Conservation (phyloP, 2,797 vertebrate species). For the Serranus cabrilla region DNA sequence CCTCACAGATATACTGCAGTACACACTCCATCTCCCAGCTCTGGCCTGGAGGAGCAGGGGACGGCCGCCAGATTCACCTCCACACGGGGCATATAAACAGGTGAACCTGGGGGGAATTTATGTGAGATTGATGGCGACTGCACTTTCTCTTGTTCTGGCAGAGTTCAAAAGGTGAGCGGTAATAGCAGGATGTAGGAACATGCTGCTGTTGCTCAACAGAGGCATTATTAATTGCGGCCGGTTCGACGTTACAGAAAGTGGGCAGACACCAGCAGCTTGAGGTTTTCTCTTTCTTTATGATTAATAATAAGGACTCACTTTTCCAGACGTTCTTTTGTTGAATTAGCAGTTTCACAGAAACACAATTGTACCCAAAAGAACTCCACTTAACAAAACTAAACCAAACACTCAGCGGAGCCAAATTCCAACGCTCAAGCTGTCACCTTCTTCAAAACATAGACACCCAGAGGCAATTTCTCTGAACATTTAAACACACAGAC, state of each 20-base stretch:
- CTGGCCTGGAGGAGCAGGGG: constrained; percentile 28
- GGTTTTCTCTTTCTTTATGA: constrained; percentile 40
- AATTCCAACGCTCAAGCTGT: constrained; percentile 53
- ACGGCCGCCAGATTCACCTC: constrained; percentile 54
- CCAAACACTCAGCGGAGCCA: constrained; percentile 23
- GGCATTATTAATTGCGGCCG: constrained; percentile 53
- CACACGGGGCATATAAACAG: constrained; percentile 70
- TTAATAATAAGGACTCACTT: constrained; percentile 20
- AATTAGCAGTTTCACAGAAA: constrained; percentile 37
- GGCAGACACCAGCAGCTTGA: not conserved
- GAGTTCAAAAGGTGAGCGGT: constrained; percentile 57
- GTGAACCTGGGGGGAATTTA: constrained; percentile 60
- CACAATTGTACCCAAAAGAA: constrained; percentile 13
- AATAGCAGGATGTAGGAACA: constrained; percentile 69
- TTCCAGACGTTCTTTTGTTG: constrained; percentile 28
- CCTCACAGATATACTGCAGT: constrained; percentile 65
- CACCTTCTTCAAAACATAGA: constrained; percentile 48
- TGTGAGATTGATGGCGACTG: constrained; percentile 60
- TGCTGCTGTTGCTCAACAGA: constrained; percentile 67
- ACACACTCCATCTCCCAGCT: constrained; percentile 48
- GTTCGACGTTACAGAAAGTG: constrained; percentile 34
- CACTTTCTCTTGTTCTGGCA: constrained; percentile 57
- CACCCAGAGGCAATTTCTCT: constrained; percentile 62
- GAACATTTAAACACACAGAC: constrained; percentile 67
- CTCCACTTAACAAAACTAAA: constrained; percentile 14